Evolutionary conservation across 2,888 invertebrate genomes (phyloP).

Genomic region (Tromatobia lineatoria): DNA sequence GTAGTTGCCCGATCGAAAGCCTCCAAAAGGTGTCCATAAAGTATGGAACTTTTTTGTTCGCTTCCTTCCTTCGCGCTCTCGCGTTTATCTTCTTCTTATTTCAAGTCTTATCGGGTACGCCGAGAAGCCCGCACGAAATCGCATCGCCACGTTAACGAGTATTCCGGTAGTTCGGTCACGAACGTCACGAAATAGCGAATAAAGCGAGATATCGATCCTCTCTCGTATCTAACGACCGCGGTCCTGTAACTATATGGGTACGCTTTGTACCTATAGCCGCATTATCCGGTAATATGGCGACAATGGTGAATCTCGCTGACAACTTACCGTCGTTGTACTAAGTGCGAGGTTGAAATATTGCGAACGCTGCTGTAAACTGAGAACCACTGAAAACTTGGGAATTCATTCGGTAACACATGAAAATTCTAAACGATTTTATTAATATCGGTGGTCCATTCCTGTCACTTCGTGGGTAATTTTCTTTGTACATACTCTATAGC

Average conservation of each 20-base stretch:
- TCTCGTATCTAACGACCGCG: neutral
- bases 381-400: neutral
- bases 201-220: constrained; percentile 54
- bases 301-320: neutral
- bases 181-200: constrained; percentile 54
- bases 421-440: neutral
- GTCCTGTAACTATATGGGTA: neutral
- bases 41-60: constrained; percentile 4
- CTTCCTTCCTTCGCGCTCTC: constrained; percentile 5
- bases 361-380: neutral
- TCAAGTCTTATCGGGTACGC: constrained; percentile 39
- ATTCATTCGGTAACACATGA: neutral
- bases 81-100: constrained; percentile 23
- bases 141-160: constrained; percentile 49
- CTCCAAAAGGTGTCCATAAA: neutral
- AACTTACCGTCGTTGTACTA: neutral
- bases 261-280: neutral
- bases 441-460: neutral
- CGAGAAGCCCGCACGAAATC: constrained; percentile 45
- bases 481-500: neutral
- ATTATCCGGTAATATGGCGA: neutral
- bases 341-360: neutral
- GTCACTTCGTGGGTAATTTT: neutral
- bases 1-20: neutral
- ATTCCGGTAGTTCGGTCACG: constrained; percentile 61